Evolutionary conservation across 2,113 vertebrate species (phyloP).

Genomic region (Sorex fumeus): DNA sequence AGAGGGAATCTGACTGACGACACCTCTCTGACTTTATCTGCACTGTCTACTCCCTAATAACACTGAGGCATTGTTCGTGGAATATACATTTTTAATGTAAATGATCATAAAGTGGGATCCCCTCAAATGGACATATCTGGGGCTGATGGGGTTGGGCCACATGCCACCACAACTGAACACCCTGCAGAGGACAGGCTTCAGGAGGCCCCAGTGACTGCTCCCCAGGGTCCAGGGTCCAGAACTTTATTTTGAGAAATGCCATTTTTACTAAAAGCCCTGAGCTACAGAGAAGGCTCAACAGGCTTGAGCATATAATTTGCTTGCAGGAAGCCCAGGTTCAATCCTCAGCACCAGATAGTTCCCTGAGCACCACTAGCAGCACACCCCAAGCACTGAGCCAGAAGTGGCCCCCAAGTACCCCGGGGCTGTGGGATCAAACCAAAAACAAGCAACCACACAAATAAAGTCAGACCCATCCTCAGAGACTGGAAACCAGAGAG

Average conservation of each 20-base stretch:
- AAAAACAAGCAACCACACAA: too few relatives aligned
- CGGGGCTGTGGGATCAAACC: too few relatives aligned
- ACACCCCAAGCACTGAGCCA: too few relatives aligned
- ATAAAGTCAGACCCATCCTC: too few relatives aligned
- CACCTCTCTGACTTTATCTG: background rate
- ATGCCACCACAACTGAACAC: background rate
- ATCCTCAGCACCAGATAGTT: too few relatives aligned
- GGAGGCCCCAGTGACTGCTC: background rate
- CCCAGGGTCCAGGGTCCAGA: background rate
- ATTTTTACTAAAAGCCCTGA: background rate
- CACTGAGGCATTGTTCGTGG: background rate
- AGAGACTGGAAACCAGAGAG: too few relatives aligned
- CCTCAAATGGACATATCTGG: background rate
- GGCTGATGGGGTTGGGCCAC: background rate
- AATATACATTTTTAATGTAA: background rate
- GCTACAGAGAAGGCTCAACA: too few relatives aligned
- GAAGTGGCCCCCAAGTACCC: too few relatives aligned
- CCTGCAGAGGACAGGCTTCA: background rate
- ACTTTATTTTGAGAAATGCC: background rate
- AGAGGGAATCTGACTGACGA: background rate
- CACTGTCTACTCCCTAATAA: constrained; percentile 25
- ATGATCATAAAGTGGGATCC: too few relatives aligned
- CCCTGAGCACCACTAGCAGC: too few relatives aligned
- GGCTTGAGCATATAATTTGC: too few relatives aligned
- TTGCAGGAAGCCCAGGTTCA: too few relatives aligned